Conservation (phyloP, 30 jellyfish, hydroid and myxozoan genomes). For the Euphysa ruthae region DNA sequence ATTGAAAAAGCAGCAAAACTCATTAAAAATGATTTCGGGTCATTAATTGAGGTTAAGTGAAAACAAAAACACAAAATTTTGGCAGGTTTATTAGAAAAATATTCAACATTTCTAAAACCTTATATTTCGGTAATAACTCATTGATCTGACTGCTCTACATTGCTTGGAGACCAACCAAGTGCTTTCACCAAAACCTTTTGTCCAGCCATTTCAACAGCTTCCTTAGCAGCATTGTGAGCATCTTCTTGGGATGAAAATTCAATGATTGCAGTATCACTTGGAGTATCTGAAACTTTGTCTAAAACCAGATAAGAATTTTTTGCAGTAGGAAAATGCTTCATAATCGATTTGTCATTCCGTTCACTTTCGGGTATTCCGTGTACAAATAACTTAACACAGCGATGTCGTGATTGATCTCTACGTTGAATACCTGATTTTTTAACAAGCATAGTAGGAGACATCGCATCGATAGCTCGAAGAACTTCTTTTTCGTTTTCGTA, state of each 20-base stretch:
- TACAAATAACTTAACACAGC: background rate
- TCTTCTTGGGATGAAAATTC: background rate
- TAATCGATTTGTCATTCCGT: background rate
- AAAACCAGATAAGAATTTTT: too few relatives aligned
- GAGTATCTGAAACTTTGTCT: background rate
- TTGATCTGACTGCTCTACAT: too few relatives aligned
- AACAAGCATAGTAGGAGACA: background rate
- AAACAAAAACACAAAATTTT: too few relatives aligned
- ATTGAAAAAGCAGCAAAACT: too few relatives aligned
- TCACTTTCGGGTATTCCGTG: background rate
- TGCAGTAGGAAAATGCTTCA: background rate
- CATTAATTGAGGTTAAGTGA: too few relatives aligned
- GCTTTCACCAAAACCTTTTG: background rate
- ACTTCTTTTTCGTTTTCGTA: background rate
- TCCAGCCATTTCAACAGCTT: background rate
- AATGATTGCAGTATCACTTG: background rate
- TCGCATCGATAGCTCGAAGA: background rate
- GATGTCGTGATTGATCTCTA: background rate
- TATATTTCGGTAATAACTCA: too few relatives aligned
- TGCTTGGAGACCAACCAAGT: background rate
- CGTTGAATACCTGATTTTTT: background rate
- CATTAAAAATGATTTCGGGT: too few relatives aligned
- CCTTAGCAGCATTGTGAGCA: constrained; percentile 1
- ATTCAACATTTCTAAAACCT: too few relatives aligned
- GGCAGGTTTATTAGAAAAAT: too few relatives aligned